Evolutionary conservation across 2,888 invertebrate species (phyloP).

Genomic region (Diabrotica balteata): DNA sequence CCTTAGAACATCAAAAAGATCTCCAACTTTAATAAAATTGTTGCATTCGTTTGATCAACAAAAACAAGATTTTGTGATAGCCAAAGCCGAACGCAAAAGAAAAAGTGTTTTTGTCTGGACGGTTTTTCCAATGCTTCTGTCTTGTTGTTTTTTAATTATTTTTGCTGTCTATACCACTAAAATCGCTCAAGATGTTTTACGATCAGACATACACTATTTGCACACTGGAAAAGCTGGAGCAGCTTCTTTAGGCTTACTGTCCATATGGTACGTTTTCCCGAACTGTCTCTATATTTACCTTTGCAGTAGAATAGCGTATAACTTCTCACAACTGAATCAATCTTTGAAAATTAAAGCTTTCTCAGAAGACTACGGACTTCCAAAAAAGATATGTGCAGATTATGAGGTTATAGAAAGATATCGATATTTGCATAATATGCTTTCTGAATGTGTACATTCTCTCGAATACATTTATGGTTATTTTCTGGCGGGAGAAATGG

Average conservation of each 20-base stretch:
- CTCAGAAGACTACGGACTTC: no score
- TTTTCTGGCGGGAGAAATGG: background rate
- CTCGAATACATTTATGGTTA: constrained; percentile 3
- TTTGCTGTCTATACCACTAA: no score
- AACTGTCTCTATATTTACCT: background rate
- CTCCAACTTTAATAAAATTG: constrained; percentile 2
- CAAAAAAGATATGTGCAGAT: background rate
- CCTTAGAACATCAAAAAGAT: background rate
- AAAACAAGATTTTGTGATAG: background rate
- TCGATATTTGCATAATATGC: constrained; percentile 14
- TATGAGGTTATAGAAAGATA: background rate
- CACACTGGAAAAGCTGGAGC: background rate
- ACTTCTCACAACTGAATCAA: constrained; percentile 3
- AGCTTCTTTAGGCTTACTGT: background rate
- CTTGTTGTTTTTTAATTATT: background rate
- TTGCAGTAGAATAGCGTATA: background rate
- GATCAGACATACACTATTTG: no score
- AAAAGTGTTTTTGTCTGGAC: background rate
- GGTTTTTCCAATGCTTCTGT: background rate
- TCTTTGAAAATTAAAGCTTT: no score
- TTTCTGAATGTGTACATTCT: constrained; percentile 9
- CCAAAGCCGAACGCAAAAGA: background rate
- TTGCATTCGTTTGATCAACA: constrained; percentile 5
- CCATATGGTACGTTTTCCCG: constrained; percentile 10
- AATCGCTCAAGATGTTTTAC: no score